phyloP scores from a whole-genome alignment of 2,888 invertebrate genomes.

The Drosophila birchii region DNA sequence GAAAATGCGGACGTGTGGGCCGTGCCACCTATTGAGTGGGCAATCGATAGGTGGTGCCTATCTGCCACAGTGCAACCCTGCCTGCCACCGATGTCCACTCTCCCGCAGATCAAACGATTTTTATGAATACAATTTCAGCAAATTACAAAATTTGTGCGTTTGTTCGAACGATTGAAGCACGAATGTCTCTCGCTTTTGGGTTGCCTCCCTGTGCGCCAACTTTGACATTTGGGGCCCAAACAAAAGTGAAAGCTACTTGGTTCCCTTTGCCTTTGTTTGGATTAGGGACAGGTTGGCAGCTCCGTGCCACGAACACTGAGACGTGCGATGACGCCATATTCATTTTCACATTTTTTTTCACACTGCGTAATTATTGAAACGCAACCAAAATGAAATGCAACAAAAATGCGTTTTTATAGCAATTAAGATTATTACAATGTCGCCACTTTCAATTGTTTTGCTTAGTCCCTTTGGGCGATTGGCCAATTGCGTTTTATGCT shows the following conservation, averaged over 20 bases:
- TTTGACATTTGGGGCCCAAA: conserved; percentile 18
- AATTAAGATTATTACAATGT: conserved; percentile 40
- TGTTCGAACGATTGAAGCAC: conserved; percentile 13
- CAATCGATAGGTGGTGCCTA: conserved; percentile 47
- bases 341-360: conserved; percentile 68
- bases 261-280: conserved; percentile 25
- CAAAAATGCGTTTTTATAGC: conserved; percentile 37
- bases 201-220: background rate
- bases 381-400: conserved; percentile 25
- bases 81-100: conserved; percentile 29
- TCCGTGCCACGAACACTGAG: conserved; percentile 61
- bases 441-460: conserved; percentile 51
- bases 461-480: conserved; percentile 2
- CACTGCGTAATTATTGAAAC: conserved; percentile 51
- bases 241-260: conserved; percentile 25
- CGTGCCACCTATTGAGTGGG: conserved; percentile 42
- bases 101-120: background rate
- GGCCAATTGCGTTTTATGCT: conserved; percentile 41
- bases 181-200: conserved; percentile 10
- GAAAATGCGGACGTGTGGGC: conserved; percentile 17
- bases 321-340: conserved; percentile 69
- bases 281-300: conserved; percentile 62
- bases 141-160: conserved; percentile 1
- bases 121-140: background rate
- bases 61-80: conserved; percentile 37